Evolutionary conservation across 1,140 invertebrate species (phyloP).

Genomic region (Acyrthosiphon pisum): DNA sequence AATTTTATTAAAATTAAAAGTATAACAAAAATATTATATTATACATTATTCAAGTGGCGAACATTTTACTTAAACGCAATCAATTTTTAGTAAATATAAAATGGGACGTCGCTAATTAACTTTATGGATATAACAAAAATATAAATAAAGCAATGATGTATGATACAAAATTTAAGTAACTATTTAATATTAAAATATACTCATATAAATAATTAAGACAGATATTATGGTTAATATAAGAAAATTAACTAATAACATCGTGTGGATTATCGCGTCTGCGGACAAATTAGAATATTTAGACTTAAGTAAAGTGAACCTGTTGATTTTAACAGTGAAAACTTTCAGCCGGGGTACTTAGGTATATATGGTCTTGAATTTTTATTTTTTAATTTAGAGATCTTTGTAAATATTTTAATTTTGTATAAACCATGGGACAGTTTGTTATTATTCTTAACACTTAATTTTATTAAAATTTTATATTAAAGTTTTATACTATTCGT

Average conservation of each 20-base stretch:
- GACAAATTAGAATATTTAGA: neutral
- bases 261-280: neutral
- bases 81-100: too few species aligned
- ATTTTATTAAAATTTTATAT: neutral
- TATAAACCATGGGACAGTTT: neutral
- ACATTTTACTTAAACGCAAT: too few species aligned
- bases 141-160: too few species aligned
- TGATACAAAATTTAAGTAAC: neutral
- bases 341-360: neutral
- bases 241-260: neutral
- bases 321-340: neutral
- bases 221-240: neutral
- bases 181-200: neutral
- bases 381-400: neutral
- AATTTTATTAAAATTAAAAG: too few species aligned
- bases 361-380: neutral
- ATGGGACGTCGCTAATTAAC: neutral
- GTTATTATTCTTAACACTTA: neutral
- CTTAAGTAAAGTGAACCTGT: neutral
- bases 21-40: too few species aligned
- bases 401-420: neutral
- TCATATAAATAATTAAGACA: neutral
- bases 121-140: neutral
- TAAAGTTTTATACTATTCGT: too few species aligned
- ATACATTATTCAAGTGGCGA: too few species aligned